phyloP scores from a whole-genome alignment of 2,797 vertebrate species.

The Thripadectes ignobilis region DNA sequence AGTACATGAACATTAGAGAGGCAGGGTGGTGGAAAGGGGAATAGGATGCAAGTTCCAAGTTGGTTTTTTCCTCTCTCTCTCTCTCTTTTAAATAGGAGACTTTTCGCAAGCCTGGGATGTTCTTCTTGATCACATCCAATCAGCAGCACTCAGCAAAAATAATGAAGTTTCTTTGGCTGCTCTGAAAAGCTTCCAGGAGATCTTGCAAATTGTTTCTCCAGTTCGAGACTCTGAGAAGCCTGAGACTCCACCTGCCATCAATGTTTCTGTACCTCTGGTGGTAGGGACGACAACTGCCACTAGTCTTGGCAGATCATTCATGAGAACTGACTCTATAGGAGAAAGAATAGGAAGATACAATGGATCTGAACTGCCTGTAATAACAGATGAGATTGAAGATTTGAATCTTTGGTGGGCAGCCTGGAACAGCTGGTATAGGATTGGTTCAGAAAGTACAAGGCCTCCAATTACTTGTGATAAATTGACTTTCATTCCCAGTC shows the following conservation, averaged over 20 bases:
- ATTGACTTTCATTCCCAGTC: slow-evolving; percentile 94
- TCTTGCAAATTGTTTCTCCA: slow-evolving; percentile 95
- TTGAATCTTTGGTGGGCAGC: slow-evolving; percentile 97
- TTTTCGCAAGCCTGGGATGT: slow-evolving; percentile 98
- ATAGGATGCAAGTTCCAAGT: neutral
- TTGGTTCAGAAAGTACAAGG: slow-evolving; percentile 94
- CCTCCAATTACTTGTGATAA: slow-evolving; percentile 88
- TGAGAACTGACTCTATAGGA: slow-evolving; percentile 92
- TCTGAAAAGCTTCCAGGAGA: slow-evolving; percentile 98
- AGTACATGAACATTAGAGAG: neutral
- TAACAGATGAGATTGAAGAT: slow-evolving; percentile 91
- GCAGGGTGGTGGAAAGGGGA: neutral
- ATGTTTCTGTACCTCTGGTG: slow-evolving; percentile 88
- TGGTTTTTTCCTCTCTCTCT: neutral
- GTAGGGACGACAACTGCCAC: slow-evolving; percentile 87
- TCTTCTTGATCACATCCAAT: slow-evolving; percentile 97
- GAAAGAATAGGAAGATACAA: slow-evolving; percentile 88
- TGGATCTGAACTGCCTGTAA: slow-evolving; percentile 79
- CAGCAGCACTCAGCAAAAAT: slow-evolving; percentile 98
- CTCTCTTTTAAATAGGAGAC: slow-evolving; percentile 81
- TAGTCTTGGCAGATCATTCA: slow-evolving; percentile 87
- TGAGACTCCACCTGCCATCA: slow-evolving; percentile 88
- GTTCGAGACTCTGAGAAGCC: slow-evolving; percentile 89
- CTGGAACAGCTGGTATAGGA: slow-evolving; percentile 96
- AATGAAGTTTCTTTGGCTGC: slow-evolving; percentile 98